Conservation (phyloP, 2,113 vertebrate genomes). For the Hemiprocne comata region DNA sequence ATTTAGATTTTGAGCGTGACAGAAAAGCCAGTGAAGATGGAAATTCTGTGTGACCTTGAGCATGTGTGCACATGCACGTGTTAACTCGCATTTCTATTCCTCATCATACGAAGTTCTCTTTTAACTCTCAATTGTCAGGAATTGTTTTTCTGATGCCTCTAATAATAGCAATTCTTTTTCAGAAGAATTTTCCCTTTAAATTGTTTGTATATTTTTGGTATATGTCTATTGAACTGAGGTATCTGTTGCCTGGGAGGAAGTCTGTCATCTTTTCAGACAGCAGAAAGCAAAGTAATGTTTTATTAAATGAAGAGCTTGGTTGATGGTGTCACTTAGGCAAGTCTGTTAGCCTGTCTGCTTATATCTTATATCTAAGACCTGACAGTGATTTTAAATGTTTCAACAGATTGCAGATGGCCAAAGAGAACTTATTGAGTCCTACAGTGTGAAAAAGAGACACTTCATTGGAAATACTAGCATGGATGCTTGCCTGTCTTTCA, state of each 20-base stretch:
- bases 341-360: not conserved
- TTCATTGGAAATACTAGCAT: conserved; percentile 99
- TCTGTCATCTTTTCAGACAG: not conserved
- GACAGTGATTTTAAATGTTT: conserved; percentile 21
- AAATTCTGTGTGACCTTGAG: not conserved
- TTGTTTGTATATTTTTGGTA: not conserved
- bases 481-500: conserved; percentile 95
- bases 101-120: not conserved
- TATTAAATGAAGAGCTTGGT: not conserved
- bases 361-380: not conserved
- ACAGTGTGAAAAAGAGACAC: conserved; percentile 97
- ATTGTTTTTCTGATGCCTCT: not conserved
- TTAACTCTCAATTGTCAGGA: not conserved
- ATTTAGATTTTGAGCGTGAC: not conserved
- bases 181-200: not conserved
- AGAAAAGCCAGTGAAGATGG: not conserved
- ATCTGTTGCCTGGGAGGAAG: not conserved
- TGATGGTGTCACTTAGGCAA: not conserved
- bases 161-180: not conserved
- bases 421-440: conserved; percentile 85
- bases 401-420: conserved; percentile 94
- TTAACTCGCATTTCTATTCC: not conserved
- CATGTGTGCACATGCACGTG: rapidly evolving
- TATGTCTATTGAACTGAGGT: not conserved
- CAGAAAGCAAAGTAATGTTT: not conserved